phyloP scores from a whole-genome alignment of 2,113 vertebrate genomes.

The Sylvietta virens region DNA sequence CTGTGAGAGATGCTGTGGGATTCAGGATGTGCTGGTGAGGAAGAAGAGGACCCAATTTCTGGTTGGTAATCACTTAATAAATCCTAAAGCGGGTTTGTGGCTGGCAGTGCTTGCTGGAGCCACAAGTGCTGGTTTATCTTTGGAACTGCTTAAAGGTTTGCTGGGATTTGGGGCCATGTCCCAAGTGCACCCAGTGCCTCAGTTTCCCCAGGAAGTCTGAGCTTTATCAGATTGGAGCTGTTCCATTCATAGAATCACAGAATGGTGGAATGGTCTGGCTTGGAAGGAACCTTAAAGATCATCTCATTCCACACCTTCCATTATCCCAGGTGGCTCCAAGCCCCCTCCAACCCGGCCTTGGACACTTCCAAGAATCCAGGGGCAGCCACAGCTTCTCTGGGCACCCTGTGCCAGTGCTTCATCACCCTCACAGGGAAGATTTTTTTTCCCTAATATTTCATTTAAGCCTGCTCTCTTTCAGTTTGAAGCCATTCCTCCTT shows the following conservation, averaged over 20 bases:
- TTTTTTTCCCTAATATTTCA: background rate
- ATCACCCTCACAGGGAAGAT: background rate
- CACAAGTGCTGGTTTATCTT: background rate
- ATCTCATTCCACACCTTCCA: background rate
- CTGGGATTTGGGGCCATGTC: background rate
- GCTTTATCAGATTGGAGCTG: background rate
- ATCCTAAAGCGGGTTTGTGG: background rate
- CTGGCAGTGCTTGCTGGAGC: background rate
- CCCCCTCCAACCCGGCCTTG: fast-evolving
- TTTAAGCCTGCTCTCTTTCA: background rate
- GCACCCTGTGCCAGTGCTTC: fast-evolving
- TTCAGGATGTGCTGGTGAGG: background rate
- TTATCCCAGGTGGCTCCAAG: fast-evolving
- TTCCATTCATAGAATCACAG: background rate
- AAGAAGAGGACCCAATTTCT: background rate
- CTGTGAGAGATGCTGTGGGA: background rate
- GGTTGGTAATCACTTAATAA: background rate
- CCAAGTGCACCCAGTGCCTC: background rate
- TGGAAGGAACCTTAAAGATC: background rate
- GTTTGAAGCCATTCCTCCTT: background rate
- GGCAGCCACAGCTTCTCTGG: background rate
- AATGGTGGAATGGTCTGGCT: background rate
- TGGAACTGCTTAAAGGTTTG: background rate
- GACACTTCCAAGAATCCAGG: background rate
- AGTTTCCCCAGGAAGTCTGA: background rate